These are phyloP conservation scores for Noctua janthina DNA, from an alignment of 2,888 invertebrate species.

Conservation along the genomic window DNA sequence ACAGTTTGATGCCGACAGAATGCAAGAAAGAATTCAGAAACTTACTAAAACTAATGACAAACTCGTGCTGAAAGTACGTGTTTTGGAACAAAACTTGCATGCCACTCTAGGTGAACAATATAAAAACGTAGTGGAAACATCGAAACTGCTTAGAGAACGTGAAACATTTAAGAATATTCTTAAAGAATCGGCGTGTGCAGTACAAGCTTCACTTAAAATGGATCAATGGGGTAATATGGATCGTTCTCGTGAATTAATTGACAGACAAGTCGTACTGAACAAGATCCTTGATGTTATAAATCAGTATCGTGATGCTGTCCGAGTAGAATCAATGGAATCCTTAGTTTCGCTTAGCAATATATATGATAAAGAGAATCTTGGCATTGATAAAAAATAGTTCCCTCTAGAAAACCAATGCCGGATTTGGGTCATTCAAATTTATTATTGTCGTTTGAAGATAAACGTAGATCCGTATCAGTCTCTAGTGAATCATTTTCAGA, in stretches of 20 bases:
- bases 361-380: constrained; percentile 92
- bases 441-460: constrained; percentile 3
- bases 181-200: constrained; percentile 90
- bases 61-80: constrained; percentile 85
- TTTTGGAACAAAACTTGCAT: constrained; percentile 91
- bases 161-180: constrained; percentile 90
- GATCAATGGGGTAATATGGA: constrained; percentile 71
- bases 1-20: constrained; percentile 80
- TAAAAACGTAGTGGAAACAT: constrained; percentile 83
- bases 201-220: constrained; percentile 90
- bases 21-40: constrained; percentile 81
- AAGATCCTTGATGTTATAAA: constrained; percentile 89
- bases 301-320: constrained; percentile 80
- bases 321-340: constrained; percentile 85
- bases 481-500: constrained; percentile 66
- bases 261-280: constrained; percentile 87
- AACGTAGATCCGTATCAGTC: constrained; percentile 23
- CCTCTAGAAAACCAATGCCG: constrained; percentile 1
- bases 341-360: constrained; percentile 88
- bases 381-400: constrained; percentile 89
- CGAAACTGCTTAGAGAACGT: constrained; percentile 88
- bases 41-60: constrained; percentile 85
- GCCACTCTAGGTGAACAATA: constrained; percentile 86
- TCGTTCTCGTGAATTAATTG: constrained; percentile 83
- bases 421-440: background rate